Evolutionary conservation across 2,888 invertebrate genomes (phyloP).

Genomic region (Mythimna loreyi): DNA sequence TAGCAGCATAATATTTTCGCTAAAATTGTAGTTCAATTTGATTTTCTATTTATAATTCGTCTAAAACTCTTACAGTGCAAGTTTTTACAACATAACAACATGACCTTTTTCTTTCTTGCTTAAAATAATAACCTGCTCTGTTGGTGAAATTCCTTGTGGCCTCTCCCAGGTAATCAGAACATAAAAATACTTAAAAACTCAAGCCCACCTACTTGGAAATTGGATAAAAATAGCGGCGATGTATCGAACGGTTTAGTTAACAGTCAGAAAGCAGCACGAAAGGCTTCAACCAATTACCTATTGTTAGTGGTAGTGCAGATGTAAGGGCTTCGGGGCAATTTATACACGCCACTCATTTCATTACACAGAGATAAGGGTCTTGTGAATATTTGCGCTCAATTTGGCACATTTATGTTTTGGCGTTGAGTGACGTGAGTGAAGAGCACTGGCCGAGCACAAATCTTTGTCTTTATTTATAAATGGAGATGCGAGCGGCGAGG

Average conservation of each 20-base stretch:
- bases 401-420: slow-evolving; percentile 71
- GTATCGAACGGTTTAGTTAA: slow-evolving; percentile 69
- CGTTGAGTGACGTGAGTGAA: slow-evolving; percentile 48
- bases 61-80: neutral
- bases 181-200: neutral
- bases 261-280: slow-evolving; percentile 61
- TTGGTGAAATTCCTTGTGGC: neutral
- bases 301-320: slow-evolving; percentile 76
- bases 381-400: slow-evolving; percentile 79
- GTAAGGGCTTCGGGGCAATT: slow-evolving; percentile 74
- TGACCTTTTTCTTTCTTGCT: neutral
- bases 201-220: neutral
- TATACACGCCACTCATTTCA: slow-evolving; percentile 85
- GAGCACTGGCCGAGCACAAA: slow-evolving; percentile 40
- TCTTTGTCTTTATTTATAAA: slow-evolving; percentile 52
- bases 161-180: slow-evolving; percentile 1
- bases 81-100: neutral
- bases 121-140: neutral
- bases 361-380: slow-evolving; percentile 85
- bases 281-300: slow-evolving; percentile 74
- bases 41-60: neutral
- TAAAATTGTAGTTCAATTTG: slow-evolving; percentile 33
- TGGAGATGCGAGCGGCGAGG: slow-evolving; percentile 2
- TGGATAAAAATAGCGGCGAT: slow-evolving; percentile 54
- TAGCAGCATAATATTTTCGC: slow-evolving; percentile 57